Evolutionary conservation across 2,797 vertebrate genomes (phyloP), one percentile per base, ranked within the genome.

Genomic region (Siniperca scherzeri): DNA sequence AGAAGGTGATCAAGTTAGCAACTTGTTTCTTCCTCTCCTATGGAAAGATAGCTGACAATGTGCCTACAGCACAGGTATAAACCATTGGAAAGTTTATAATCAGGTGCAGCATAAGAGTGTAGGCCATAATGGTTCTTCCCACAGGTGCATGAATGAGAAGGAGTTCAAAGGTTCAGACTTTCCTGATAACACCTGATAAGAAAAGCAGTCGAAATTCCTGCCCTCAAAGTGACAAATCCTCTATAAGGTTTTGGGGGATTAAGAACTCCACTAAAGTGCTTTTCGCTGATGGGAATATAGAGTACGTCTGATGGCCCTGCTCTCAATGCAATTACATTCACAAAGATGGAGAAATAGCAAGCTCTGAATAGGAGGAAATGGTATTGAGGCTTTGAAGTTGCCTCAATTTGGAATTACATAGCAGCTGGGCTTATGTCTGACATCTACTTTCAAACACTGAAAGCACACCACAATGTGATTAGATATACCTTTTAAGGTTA

Each of bases 171-270:
- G 72, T 84, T 82, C 69, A 59, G 69, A 44, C 78, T 74, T 62
- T 74, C 40, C 76, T 80, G 90, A 94, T 88, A 83, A 74, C 59
- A 56, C 50, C 71, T 76, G 90, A 93, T 93, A 92, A 92, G 60
- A 50, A 50, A 78, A 83, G 64, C 66, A 77, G 89, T 76, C 79
- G 22, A 68, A 92, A 88, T 46, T 78, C 83, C 88, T 84, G 75
- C 76, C 86, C 80, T 80, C 81, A 81, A 56, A 80, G 77, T 36
- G 74, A 83, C 81, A 91, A 92, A 92, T 91, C 89, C 86, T 82
- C 70, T 8, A 14, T 17, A 12, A 74, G 71, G 81, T 82, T 87
- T 80, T 50, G 22, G 66, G 72, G 85, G 90, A 92, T 93, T 91
- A 91, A 68, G 48, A 86, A 87, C 74, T 88, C 74, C 52, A 60